Conservation (phyloP, 2,113 vertebrate species). For the Blennius ocellaris region DNA sequence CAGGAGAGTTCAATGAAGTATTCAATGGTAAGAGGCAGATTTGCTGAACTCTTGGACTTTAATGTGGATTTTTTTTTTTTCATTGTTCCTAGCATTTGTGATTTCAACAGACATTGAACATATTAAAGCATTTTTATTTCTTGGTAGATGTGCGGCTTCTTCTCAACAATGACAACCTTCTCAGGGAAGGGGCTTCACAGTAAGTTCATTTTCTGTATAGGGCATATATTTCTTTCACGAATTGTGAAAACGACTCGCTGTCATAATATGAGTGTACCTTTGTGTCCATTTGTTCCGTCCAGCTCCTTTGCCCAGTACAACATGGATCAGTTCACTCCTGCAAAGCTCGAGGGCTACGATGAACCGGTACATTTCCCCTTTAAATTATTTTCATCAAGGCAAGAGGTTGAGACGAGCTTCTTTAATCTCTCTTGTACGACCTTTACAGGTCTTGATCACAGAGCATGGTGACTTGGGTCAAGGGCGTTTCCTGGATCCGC, state of each 20-base stretch:
- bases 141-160: constrained; percentile 95
- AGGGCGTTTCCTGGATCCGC: constrained; percentile 95
- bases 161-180: constrained; percentile 98
- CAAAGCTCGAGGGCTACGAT: constrained; percentile 95
- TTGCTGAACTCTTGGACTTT: background rate
- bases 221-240: background rate
- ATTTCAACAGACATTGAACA: background rate
- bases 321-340: constrained; percentile 98
- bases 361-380: constrained; percentile 87
- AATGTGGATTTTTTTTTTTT: background rate
- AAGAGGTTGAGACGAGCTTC: background rate
- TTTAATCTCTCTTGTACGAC: background rate
- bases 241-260: background rate
- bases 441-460: constrained; percentile 93
- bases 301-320: constrained; percentile 99
- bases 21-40: constrained; percentile 91
- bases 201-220: constrained; percentile 80
- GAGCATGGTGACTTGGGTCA: constrained; percentile 97
- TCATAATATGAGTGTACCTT: background rate
- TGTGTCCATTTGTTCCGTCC: constrained; percentile 21
- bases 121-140: constrained; percentile 13
- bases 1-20: constrained; percentile 98
- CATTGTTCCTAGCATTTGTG: background rate
- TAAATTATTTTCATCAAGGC: background rate
- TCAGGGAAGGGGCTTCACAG: constrained; percentile 98